Evolutionary conservation across 1,140 invertebrate species (phyloP), one percentile per base, ranked within the genome.

Genomic region (Ceratosolen solmsi): DNA sequence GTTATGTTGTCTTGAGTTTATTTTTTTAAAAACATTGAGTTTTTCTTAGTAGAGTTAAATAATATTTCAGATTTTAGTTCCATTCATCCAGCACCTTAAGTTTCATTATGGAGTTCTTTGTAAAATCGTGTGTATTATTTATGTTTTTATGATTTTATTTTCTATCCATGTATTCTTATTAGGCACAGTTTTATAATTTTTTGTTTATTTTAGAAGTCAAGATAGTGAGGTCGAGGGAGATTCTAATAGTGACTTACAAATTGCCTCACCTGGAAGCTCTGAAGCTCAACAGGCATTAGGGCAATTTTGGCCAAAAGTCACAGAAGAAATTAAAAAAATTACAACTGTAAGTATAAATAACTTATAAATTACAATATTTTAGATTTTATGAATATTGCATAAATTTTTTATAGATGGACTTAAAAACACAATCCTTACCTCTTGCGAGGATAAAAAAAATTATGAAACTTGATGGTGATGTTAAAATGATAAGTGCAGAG

Each of bases 401-500:
- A 49, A 38, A 33, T 71, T 86, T 82, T 76, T 90, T 91, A 46
- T 85, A 96, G 95, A 94, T 95, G 92, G 96, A 98, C 86, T 93
- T 98, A 68, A 96, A 97, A 91, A 95, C 95, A 88, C 98, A 99
- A 93, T 96, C 97, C 20, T 90, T 99, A 36, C 99, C 99, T 0
- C 89, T 99, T 70, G 98, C 98, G 0, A 94, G 98, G 85, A 99
- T 99, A 84, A 99, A 99, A 91, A 99, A 99, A 89, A 99, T 99
- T 65, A 99, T 99, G 99, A 99, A 99, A 92, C 91, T 99, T 36
- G 99, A 99, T 90, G 98, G 99, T 85, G 98, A 99, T 91, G 98
- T 99, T 1, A 99, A 99, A 93, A 99, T 99, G 98, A 99, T 99
- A 86, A 98, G 97, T 80, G 98, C 98, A 0, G 99, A 99, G 92